Evolutionary conservation across 92 coral and sea anemone species (phyloP).

Genomic region (Epizoanthus illoricatus): DNA sequence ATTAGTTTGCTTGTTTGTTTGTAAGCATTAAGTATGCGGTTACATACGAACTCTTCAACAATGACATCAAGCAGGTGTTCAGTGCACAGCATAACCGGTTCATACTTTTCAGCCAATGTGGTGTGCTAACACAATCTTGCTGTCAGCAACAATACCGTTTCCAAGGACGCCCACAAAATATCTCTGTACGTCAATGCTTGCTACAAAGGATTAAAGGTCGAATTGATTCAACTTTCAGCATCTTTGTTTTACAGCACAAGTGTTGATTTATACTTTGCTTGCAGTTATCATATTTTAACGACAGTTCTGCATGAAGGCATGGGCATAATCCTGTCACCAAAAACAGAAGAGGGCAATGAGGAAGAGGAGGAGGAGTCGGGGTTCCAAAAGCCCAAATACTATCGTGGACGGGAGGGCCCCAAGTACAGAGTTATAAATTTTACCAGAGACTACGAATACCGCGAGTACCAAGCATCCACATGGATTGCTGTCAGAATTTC

Average conservation of each 20-base stretch:
- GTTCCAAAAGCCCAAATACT: slow-evolving; percentile 68
- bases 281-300: too few species aligned
- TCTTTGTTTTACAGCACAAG: background rate
- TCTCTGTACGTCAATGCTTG: background rate
- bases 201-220: background rate
- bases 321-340: slow-evolving; percentile 22
- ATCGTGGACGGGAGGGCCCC: slow-evolving; percentile 84
- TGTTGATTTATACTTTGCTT: too few species aligned
- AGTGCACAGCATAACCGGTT: too few species aligned
- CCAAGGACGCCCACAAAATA: background rate
- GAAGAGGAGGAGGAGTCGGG: slow-evolving; percentile 50
- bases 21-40: too few species aligned
- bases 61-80: too few species aligned
- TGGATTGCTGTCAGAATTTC: slow-evolving; percentile 73
- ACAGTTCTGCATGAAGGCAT: background rate
- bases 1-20: too few species aligned
- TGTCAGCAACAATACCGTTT: background rate
- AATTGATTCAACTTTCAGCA: background rate
- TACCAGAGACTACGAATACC: slow-evolving; percentile 74
- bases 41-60: too few species aligned
- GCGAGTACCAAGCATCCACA: slow-evolving; percentile 69
- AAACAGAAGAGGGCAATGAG: slow-evolving; percentile 17
- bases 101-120: background rate
- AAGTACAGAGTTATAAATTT: slow-evolving; percentile 70
- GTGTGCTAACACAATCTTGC: background rate